Conservation (phyloP, 2,797 vertebrate species). For the Pampus argenteus region DNA sequence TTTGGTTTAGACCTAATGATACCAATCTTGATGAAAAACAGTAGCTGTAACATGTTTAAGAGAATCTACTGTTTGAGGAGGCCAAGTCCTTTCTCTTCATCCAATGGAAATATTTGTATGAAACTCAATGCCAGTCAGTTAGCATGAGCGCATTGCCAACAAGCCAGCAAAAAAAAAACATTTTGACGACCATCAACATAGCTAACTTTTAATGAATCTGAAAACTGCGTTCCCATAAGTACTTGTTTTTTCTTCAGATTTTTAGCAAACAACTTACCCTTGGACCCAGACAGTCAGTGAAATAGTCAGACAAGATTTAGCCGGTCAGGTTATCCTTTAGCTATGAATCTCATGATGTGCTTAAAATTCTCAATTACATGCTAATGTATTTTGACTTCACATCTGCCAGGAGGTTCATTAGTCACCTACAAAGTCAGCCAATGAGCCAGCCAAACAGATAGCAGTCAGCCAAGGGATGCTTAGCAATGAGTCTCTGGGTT, state of each 20-base stretch:
- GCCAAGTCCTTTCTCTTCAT: neutral
- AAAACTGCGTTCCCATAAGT: neutral
- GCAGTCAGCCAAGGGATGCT: conserved; percentile 2
- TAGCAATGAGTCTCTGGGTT: neutral
- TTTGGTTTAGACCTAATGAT: neutral
- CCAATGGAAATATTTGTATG: neutral
- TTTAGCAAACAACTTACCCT: neutral
- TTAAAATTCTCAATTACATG: conserved; percentile 15
- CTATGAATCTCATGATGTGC: neutral
- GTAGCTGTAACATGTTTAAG: neutral
- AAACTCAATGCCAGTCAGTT: conserved; percentile 1
- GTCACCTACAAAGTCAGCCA: neutral
- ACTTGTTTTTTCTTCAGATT: neutral
- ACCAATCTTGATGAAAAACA: neutral
- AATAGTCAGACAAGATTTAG: neutral
- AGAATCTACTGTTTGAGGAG: neutral
- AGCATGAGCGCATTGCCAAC: neutral
- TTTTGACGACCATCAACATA: neutral
- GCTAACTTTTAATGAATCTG: neutral
- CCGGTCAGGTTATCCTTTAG: neutral
- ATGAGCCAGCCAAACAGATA: neutral
- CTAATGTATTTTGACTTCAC: conserved; percentile 19
- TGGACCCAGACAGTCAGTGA: neutral
- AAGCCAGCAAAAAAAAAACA: conserved; percentile 4
- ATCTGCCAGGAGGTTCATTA: conserved; percentile 10